Percentiles rank a stretch among this genome's conserved stretches.
Evolutionary conservation across 2,888 invertebrate species (phyloP).

Genomic region (Aproaerema taeniolella): DNA sequence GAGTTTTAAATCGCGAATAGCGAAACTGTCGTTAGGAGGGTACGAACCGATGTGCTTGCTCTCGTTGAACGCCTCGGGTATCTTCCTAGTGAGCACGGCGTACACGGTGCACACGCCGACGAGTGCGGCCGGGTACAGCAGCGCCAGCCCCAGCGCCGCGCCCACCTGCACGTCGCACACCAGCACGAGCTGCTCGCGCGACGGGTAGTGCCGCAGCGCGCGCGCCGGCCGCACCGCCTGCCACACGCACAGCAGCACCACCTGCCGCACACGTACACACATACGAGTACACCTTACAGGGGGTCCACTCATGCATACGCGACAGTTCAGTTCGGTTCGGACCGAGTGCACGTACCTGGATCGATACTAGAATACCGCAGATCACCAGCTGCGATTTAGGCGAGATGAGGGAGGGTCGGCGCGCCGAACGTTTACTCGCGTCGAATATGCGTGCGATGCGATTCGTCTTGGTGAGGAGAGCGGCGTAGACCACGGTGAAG

Average conservation of each 20-base stretch:
- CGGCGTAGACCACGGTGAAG: constrained; percentile 97
- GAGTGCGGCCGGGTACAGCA: constrained; percentile 93
- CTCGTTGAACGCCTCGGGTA: constrained; percentile 98
- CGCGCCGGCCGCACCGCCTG: constrained; percentile 93
- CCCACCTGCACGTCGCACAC: constrained; percentile 94
- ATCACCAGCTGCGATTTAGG: constrained; percentile 93
- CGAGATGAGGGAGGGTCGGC: constrained; percentile 94
- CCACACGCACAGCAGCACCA: constrained; percentile 92
- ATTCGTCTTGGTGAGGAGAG: constrained; percentile 97
- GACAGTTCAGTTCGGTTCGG: too few relatives aligned
- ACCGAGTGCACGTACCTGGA: too few relatives aligned
- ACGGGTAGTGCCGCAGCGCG: constrained; percentile 92
- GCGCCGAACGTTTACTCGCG: constrained; percentile 94
- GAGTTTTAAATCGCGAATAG: not conserved
- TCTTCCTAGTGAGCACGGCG: constrained; percentile 95
- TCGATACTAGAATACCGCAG: constrained; percentile 89
- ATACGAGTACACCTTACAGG: too few relatives aligned
- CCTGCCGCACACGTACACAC: too few relatives aligned
- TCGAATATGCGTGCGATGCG: constrained; percentile 97
- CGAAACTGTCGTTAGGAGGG: not conserved
- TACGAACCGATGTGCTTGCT: constrained; percentile 92
- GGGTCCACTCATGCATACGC: too few relatives aligned
- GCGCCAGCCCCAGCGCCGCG: constrained; percentile 95
- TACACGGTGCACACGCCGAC: constrained; percentile 95
- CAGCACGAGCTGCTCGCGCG: constrained; percentile 91